Evolutionary conservation across 2,113 vertebrate species (phyloP).

Genomic region (Zosterops japonicus): DNA sequence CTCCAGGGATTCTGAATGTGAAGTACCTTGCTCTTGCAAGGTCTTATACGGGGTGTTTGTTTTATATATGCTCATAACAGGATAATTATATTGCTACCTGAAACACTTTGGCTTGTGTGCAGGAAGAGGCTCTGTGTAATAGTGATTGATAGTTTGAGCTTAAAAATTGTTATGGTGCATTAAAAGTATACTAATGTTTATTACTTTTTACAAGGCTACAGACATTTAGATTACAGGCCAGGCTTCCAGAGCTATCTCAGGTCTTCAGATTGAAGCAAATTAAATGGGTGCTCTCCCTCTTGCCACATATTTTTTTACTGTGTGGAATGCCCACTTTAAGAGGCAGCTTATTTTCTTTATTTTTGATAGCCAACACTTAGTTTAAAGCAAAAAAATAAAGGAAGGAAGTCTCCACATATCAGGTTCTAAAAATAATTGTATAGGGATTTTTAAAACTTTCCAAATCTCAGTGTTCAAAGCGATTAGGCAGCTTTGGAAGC

Average conservation of each 20-base stretch:
- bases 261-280: background rate
- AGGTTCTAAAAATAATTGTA: background rate
- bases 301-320: background rate
- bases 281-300: background rate
- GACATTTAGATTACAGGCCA: slow-evolving; percentile 29
- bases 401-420: background rate
- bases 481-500: background rate
- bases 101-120: background rate
- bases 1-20: slow-evolving; percentile 37
- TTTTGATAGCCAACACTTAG: background rate
- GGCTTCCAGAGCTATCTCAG: background rate
- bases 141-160: slow-evolving; percentile 50
- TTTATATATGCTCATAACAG: slow-evolving; percentile 53
- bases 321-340: background rate
- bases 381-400: background rate
- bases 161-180: slow-evolving; percentile 60
- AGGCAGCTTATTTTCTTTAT: background rate
- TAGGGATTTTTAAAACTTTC: background rate
- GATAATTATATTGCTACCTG: slow-evolving; percentile 60
- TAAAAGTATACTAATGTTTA: slow-evolving; percentile 57
- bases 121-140: background rate
- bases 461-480: background rate
- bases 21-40: slow-evolving; percentile 30
- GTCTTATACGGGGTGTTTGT: slow-evolving; percentile 55
- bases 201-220: slow-evolving; percentile 36